These are phyloP conservation scores for Drosophila murphyi DNA, from an alignment of 1,140 invertebrate species.

Conservation along the genomic window DNA sequence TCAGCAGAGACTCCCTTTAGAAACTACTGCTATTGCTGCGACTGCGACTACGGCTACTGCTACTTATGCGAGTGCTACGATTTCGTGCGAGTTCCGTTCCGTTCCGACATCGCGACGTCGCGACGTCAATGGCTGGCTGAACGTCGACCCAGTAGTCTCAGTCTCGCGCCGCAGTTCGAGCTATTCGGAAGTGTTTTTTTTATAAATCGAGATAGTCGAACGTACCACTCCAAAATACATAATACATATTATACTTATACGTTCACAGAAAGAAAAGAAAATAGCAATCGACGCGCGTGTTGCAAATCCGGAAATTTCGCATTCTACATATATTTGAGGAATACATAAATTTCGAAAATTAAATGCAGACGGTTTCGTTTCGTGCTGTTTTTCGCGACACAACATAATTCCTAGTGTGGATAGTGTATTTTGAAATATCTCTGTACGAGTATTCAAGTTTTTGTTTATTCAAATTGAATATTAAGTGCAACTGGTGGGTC, in stretches of 20 bases:
- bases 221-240: background rate
- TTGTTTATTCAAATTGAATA: slow-evolving; percentile 23
- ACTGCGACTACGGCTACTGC: background rate
- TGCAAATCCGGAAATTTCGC: slow-evolving; percentile 53
- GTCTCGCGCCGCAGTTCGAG: slow-evolving; percentile 80
- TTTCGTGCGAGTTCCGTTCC: slow-evolving; percentile 64
- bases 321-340: background rate
- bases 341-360: slow-evolving; percentile 2
- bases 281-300: slow-evolving; percentile 53
- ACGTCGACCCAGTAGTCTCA: slow-evolving; percentile 62
- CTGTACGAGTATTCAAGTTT: slow-evolving; percentile 8
- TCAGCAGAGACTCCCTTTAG: slow-evolving; percentile 46
- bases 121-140: slow-evolving; percentile 53
- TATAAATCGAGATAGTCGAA: slow-evolving; percentile 10
- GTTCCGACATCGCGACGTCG: slow-evolving; percentile 57
- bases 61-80: background rate
- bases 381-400: slow-evolving; percentile 10
- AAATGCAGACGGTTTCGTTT: background rate
- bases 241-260: slow-evolving; percentile 25
- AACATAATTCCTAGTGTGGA: background rate
- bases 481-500: slow-evolving; percentile 55
- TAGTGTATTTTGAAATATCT: slow-evolving; percentile 3
- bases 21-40: slow-evolving; percentile 40
- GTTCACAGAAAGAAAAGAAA: slow-evolving; percentile 9
- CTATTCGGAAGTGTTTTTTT: slow-evolving; percentile 77